Evolutionary conservation across 2,113 vertebrate genomes (phyloP).

Genomic region (Nymphicus hollandicus): DNA sequence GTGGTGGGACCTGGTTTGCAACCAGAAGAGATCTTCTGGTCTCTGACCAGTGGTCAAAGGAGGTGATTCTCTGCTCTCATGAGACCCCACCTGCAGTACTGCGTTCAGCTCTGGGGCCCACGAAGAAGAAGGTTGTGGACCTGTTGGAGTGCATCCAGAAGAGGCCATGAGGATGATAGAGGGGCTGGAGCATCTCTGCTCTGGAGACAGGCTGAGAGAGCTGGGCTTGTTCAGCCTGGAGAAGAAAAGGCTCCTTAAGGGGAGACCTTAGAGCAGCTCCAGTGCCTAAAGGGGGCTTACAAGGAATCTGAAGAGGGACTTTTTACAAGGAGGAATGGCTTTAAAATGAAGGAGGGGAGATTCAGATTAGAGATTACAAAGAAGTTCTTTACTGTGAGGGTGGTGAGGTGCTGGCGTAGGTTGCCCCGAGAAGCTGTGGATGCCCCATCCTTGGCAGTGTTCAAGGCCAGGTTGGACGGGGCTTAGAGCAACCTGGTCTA

Average conservation of each 20-base stretch:
- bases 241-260: background rate
- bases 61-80: background rate
- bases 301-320: background rate
- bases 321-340: background rate
- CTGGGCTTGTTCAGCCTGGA: background rate
- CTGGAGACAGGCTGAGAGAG: background rate
- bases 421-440: background rate
- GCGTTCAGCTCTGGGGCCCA: background rate
- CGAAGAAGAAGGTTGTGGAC: background rate
- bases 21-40: background rate
- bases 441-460: background rate
- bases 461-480: background rate
- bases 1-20: background rate
- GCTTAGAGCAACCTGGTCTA: background rate
- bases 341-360: background rate
- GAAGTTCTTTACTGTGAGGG: background rate
- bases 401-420: background rate
- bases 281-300: background rate
- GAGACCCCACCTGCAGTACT: background rate
- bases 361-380: background rate
- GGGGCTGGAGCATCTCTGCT: background rate
- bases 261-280: background rate
- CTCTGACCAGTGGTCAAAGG: background rate
- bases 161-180: background rate
- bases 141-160: background rate